Base-by-base conservation (phyloP, 2,888 invertebrate species). In the Malachius bipustulatus region DNA sequence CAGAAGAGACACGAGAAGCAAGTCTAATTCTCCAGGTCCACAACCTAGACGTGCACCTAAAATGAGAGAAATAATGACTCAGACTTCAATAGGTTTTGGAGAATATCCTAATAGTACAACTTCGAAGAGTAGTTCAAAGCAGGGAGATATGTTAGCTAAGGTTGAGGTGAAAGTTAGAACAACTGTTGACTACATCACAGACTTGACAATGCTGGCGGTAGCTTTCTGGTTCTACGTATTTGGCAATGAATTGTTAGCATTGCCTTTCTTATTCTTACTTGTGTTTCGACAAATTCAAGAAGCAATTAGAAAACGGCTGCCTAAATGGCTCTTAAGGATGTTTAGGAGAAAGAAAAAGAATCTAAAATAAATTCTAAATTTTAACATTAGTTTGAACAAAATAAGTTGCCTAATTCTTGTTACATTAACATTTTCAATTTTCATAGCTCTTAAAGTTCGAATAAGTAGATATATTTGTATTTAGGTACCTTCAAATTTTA, bases 191-290 rank as follows among this genome's bases (percentile, higher is more conserved):
- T 84, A 82, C 54, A 62, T 75, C 14, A 81, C 81, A 1, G 85
- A 87, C 57, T 57, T 83, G 38, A 77, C 79, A 27, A 69, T 87
- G 50, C 71, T 87, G 39, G 45, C 77, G 24, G 72, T 84, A 9
- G 85, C 87, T 14, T 76, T 80, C 57, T 87, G 84, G 75, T 69
- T 85, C 19, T 87, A 84, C 60, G 62, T 84, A 36, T 85, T 84
- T 53, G 79, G 80, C 52, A 82, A 82, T 53, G 82, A 83, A 54
- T 67, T 79, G 44, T 67, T 83, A 31, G 82, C 83, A n/a, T 69
- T 87, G 47, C 87, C 87, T 16, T 74, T 85, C 47, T 68, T 87
- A 40, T 67, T 75, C 26, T 65, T 87, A 2, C 73, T 85, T 59
- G 74, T 83, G 31, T 87, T 82, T 57, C 71, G 85, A 38, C 82